Percentiles rank a stretch among this genome's conserved stretches.
Conservation (phyloP, 1,140 invertebrate species). For the Palaemon carinicauda region DNA sequence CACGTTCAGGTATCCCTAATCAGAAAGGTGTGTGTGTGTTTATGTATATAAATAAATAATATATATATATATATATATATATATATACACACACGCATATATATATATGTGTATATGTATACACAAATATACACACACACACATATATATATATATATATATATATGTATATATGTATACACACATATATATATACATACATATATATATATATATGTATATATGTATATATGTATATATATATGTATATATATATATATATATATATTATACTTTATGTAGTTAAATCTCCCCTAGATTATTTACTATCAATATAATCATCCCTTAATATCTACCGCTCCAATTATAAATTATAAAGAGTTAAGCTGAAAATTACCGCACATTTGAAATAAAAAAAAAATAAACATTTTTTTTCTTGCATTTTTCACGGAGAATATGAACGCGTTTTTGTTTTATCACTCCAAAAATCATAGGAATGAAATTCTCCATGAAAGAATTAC, state of each 20-base stretch:
- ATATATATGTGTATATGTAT: not conserved
- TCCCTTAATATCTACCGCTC: not conserved
- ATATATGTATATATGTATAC: not conserved
- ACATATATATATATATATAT: not conserved
- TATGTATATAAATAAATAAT: not conserved
- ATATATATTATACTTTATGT: too few relatives aligned
- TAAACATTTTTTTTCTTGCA: not conserved
- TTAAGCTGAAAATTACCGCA: too few relatives aligned
- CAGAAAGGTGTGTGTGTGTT: too few relatives aligned
- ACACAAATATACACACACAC: not conserved
- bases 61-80: not conserved
- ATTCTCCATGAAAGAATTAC: too few relatives aligned
- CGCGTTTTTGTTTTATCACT: too few relatives aligned
- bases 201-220: conserved; percentile 1
- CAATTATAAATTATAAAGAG: not conserved
- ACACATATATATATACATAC: not conserved
- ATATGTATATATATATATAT: conserved; percentile 5
- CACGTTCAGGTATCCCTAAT: too few relatives aligned
- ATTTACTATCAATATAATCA: too few relatives aligned
- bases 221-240: not conserved
- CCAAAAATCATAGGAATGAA: too few relatives aligned
- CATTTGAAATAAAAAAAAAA: not conserved
- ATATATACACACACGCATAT: not conserved
- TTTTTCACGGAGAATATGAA: too few relatives aligned
- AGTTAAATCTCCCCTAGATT: too few relatives aligned